phyloP scores from a whole-genome alignment of 92 coral and sea anemone species.

The Nematostella vectensis region DNA sequence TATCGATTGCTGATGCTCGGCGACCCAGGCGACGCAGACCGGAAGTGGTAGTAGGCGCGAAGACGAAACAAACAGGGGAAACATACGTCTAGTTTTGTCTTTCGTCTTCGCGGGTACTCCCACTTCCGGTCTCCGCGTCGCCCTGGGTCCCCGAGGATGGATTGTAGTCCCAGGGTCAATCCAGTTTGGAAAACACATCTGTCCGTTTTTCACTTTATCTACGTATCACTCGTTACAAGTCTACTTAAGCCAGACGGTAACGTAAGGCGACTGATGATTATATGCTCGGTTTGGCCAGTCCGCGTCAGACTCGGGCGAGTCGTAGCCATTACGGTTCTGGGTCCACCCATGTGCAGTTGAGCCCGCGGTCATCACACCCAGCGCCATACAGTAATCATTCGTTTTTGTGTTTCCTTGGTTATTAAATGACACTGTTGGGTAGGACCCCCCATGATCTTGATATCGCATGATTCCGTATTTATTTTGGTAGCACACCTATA shows the following conservation, averaged over 20 bases:
- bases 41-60: no score
- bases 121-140: no score
- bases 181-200: no score
- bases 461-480: conserved; percentile 56
- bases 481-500: conserved; percentile 65
- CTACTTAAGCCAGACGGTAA: conserved; percentile 57
- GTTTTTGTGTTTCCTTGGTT: conserved; percentile 36
- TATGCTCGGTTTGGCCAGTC: conserved; percentile 53
- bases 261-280: conserved; percentile 45
- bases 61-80: no score
- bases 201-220: no score
- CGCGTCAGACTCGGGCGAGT: conserved; percentile 40
- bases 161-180: no score
- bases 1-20: no score
- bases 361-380: conserved; percentile 48
- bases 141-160: no score
- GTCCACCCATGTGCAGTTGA: conserved; percentile 59
- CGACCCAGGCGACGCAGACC: no score
- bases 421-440: conserved; percentile 56
- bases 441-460: conserved; percentile 54
- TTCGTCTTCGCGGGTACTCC: no score
- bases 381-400: conserved; percentile 71
- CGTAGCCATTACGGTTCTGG: conserved; percentile 62
- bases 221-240: no score
- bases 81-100: no score